These are phyloP conservation scores for Xenopus laevis DNA, from an alignment of 2,113 vertebrate species.

Conservation along the genomic window DNA sequence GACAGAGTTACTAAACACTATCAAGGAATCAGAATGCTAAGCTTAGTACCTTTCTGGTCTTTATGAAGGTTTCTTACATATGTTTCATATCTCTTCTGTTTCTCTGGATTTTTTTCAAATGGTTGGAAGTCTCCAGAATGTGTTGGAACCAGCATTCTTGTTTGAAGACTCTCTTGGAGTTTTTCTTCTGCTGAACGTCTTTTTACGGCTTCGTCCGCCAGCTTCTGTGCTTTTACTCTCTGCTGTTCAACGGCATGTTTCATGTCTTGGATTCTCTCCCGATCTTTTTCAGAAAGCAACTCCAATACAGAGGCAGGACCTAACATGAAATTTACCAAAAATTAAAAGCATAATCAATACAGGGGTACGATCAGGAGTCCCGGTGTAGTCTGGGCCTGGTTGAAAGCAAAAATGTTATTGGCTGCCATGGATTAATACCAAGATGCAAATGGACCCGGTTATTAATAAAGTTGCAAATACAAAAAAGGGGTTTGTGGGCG, in stretches of 20 bases:
- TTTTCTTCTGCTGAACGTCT: conserved; percentile 43
- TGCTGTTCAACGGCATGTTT: conserved; percentile 63
- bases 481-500: too few relatives aligned
- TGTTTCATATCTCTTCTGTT: conserved; percentile 85
- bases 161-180: conserved; percentile 51
- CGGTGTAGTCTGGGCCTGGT: too few relatives aligned
- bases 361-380: too few relatives aligned
- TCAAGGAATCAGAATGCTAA: not conserved
- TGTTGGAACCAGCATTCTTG: conserved; percentile 40
- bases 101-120: conserved; percentile 80
- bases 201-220: conserved; percentile 54
- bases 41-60: conserved; percentile 74
- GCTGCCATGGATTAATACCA: too few relatives aligned
- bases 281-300: conserved; percentile 78
- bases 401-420: too few relatives aligned
- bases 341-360: not conserved
- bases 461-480: too few relatives aligned
- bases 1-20: too few relatives aligned
- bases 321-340: conserved; percentile 48
- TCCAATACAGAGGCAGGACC: conserved; percentile 83
- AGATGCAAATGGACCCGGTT: too few relatives aligned
- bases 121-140: conserved; percentile 76
- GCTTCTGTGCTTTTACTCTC: conserved; percentile 51
- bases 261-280: conserved; percentile 71
- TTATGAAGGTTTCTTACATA: conserved; percentile 72